Evolutionary conservation across 2,113 vertebrate species (phyloP).

Genomic region (Sander lucioperca): DNA sequence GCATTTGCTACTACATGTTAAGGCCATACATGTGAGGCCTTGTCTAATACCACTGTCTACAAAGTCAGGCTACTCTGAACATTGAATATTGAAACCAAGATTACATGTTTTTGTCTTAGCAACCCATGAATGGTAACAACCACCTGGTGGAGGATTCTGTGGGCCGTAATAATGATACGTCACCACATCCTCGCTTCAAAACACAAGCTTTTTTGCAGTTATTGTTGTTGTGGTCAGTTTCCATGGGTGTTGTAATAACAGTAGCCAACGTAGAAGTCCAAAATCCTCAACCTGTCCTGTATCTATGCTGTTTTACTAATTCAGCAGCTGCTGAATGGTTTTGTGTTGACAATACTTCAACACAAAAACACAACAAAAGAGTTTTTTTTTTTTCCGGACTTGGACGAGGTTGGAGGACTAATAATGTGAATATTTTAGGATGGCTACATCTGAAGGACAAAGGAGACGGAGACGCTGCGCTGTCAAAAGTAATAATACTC

Average conservation of each 20-base stretch:
- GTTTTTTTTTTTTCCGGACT: not conserved
- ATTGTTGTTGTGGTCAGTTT: conserved; percentile 50
- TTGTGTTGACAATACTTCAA: not conserved
- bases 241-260: conserved; percentile 7
- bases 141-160: conserved; percentile 41
- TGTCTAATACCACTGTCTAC: conserved; percentile 76
- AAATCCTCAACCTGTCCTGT: conserved; percentile 9
- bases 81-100: conserved; percentile 77
- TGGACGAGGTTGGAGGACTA: not conserved
- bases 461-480: conserved; percentile 46
- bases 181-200: conserved; percentile 37
- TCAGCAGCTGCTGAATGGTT: not conserved
- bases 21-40: conserved; percentile 77
- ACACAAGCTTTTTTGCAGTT: conserved; percentile 44
- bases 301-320: not conserved
- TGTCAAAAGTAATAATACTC: conserved; percentile 62
- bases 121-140: conserved; percentile 52
- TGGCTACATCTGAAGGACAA: conserved; percentile 64
- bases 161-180: not conserved
- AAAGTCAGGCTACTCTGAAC: conserved; percentile 76
- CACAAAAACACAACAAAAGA: not conserved
- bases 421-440: conserved; percentile 37
- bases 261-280: conserved; percentile 57
- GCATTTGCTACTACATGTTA: conserved; percentile 74
- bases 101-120: conserved; percentile 71